Percentiles rank a stretch among this genome's conserved stretches.
Conservation (phyloP, 2,797 vertebrate species). For the Brotula barbata region DNA sequence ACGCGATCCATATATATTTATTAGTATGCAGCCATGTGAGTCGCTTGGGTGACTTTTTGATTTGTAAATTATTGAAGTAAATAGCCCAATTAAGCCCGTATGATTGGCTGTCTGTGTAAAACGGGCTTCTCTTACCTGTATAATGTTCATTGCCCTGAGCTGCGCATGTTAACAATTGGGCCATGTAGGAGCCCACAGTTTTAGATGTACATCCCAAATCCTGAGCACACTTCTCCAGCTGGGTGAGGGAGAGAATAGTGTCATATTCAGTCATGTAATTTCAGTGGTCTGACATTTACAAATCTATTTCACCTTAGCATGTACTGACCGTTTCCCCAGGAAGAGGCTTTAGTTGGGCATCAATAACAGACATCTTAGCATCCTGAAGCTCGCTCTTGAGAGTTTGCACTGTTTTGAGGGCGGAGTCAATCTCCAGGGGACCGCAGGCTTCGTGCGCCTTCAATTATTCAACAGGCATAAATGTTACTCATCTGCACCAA, state of each 20-base stretch:
- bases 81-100: neutral
- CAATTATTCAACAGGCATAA: slow-evolving; percentile 15
- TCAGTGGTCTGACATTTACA: neutral
- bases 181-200: slow-evolving; percentile 97
- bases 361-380: slow-evolving; percentile 93
- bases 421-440: slow-evolving; percentile 97
- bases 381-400: slow-evolving; percentile 95
- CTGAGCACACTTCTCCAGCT: slow-evolving; percentile 98
- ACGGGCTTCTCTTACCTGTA: slow-evolving; percentile 82
- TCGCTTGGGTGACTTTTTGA: slow-evolving; percentile 2
- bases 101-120: neutral
- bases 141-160: slow-evolving; percentile 98
- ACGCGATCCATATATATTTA: slow-evolving; percentile 6
- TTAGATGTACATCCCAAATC: slow-evolving; percentile 98
- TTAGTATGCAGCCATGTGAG: neutral
- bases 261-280: neutral
- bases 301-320: slow-evolving; percentile 1
- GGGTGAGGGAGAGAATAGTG: slow-evolving; percentile 37
- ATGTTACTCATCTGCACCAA: slow-evolving; percentile 15
- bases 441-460: slow-evolving; percentile 98
- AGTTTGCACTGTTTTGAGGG: slow-evolving; percentile 91
- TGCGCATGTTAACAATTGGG: slow-evolving; percentile 94
- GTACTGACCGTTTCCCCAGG: slow-evolving; percentile 93
- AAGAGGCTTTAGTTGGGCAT: slow-evolving; percentile 92
- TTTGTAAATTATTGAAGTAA: neutral